Evolutionary conservation across 2,797 vertebrate genomes (phyloP), one percentile per base, ranked within the genome.

Genomic region (Lacerta viridis): DNA sequence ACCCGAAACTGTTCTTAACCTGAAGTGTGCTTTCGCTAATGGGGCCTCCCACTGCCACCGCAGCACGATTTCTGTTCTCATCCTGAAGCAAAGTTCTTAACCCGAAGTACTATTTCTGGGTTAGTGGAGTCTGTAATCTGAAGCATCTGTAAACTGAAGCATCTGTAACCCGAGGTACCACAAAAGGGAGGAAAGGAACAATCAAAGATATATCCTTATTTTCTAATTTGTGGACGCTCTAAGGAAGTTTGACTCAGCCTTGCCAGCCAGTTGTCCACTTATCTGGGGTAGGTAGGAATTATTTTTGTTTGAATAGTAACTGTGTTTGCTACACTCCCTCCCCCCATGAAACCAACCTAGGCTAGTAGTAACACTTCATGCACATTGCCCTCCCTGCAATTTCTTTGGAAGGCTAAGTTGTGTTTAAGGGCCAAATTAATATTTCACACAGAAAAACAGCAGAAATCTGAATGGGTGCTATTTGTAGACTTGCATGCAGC

Each of bases 141-240:
- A 33, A 33, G 33, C 33, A 33, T 33, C 33, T 33, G 33, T 33
- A 33, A 33, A 33, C 33, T 33, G 33, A 33, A 33, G 33, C 33
- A 33, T 33, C 33, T 33, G 33, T 33, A 33, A 33, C 33, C 33
- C 33, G 33, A 33, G 33, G 33, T 33, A 33, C 33, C 88, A 74
- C 79, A 59, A 82, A 61, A 69, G 79, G 77, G 69, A 41, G 90
- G 55, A 43, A 20, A 84, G 46, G 23, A 68, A 46, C 50, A 18
- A 33, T 36, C 43, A 87, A 80, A 59, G 69, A 50, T 4, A 4
- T 91, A 92, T 80, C 36, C 29, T n/a, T 39, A 71, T 41, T 74
- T 50, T 46, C 2, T 43, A 68, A 0, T 84, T 20, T 55, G 4
- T n/a, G 5, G 20, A 9, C 8, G 64, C n/a, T 79, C 61, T 61